phyloP scores from a whole-genome alignment of 1,140 invertebrate genomes.

The Pteromalus puparum region DNA sequence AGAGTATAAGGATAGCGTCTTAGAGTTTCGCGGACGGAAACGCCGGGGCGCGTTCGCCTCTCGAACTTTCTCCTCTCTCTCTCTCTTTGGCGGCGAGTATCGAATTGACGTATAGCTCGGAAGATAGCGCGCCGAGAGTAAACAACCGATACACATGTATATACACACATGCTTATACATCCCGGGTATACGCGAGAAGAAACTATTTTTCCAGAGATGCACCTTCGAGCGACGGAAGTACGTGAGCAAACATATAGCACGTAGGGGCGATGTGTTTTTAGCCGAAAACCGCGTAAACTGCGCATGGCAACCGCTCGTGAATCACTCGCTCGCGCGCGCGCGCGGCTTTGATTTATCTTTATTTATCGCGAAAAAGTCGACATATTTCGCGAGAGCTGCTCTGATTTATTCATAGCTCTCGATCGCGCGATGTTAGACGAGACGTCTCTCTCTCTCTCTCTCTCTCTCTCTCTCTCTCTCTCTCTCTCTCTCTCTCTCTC shows the following conservation, averaged over 20 bases:
- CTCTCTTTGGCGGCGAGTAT: slow-evolving; percentile 59
- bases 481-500: too few species aligned
- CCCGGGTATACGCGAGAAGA: background rate
- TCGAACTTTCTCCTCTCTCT: slow-evolving; percentile 58
- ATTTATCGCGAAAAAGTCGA: slow-evolving; percentile 13
- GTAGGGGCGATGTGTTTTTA: slow-evolving; percentile 41
- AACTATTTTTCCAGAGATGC: slow-evolving; percentile 44
- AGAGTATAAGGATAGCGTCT: slow-evolving; percentile 18
- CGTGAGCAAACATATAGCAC: slow-evolving; percentile 32
- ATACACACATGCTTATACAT: background rate
- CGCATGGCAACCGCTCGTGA: slow-evolving; percentile 1
- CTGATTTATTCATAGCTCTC: slow-evolving; percentile 14
- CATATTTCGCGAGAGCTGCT: background rate
- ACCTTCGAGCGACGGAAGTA: slow-evolving; percentile 24
- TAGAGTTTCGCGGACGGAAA: slow-evolving; percentile 46
- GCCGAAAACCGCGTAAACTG: background rate
- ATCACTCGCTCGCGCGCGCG: too few species aligned
- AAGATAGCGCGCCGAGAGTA: slow-evolving; percentile 64
- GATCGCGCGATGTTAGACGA: background rate
- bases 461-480: too few species aligned
- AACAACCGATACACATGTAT: slow-evolving; percentile 65
- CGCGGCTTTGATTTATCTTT: slow-evolving; percentile 33
- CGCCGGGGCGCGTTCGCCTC: background rate
- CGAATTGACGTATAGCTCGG: slow-evolving; percentile 67
- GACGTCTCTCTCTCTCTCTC: too few species aligned